These are phyloP conservation scores for Tricholaema leucomelas DNA, from an alignment of 2,113 vertebrate species.

Conservation along the genomic window DNA sequence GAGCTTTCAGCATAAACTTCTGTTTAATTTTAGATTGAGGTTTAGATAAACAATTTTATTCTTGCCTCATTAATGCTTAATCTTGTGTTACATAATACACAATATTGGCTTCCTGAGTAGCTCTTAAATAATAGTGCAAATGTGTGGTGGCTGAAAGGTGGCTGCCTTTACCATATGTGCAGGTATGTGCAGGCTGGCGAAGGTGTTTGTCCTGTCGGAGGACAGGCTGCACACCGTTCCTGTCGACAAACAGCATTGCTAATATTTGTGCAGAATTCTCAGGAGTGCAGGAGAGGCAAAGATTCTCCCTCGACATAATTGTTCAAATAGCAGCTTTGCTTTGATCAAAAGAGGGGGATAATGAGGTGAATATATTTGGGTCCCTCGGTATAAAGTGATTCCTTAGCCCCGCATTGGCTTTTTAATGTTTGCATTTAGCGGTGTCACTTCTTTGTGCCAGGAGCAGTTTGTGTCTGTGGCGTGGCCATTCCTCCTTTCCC, in stretches of 20 bases:
- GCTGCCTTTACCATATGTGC: not conserved
- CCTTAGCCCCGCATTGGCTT: not conserved
- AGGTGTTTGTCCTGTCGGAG: slow-evolving; percentile 8
- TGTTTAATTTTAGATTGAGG: slow-evolving; percentile 66
- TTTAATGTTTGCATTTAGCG: not conserved
- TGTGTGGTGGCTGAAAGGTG: slow-evolving; percentile 6
- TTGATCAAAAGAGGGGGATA: not conserved
- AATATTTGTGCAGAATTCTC: not conserved
- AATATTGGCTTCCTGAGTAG: slow-evolving; percentile 51
- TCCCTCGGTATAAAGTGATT: not conserved
- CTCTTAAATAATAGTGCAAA: slow-evolving; percentile 9
- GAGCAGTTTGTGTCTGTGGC: not conserved
- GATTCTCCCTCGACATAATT: not conserved
- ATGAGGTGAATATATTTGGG: not conserved
- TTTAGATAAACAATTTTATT: slow-evolving; percentile 70
- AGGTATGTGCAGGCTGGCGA: not conserved
- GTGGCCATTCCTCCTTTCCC: not conserved
- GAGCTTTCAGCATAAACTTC: slow-evolving; percentile 49
- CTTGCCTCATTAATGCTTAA: slow-evolving; percentile 70
- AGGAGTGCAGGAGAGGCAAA: not conserved
- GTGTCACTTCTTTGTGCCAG: not conserved
- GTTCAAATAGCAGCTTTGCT: slow-evolving; percentile 22
- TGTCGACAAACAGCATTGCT: not conserved
- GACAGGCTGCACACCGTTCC: accelerated
- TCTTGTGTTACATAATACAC: slow-evolving; percentile 67